Percentiles rank a stretch among this genome's conserved stretches.
phyloP scores from a whole-genome alignment of 2,797 vertebrate genomes.

The Tokudaia muenninki region DNA sequence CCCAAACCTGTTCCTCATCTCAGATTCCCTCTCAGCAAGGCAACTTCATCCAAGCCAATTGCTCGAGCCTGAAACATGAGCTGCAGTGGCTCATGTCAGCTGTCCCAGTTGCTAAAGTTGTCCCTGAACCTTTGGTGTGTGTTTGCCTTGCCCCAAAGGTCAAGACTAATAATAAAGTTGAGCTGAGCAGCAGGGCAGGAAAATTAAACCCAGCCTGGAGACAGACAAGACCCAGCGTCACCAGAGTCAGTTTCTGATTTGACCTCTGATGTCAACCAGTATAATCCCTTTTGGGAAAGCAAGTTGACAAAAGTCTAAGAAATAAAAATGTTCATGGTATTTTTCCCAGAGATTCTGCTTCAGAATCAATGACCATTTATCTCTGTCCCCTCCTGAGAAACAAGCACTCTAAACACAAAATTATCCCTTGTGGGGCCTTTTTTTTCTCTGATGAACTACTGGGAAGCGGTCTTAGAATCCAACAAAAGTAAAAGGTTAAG shows the following conservation, averaged over 20 bases:
- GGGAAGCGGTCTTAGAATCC: conserved; percentile 26
- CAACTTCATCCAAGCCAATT: conserved; percentile 69
- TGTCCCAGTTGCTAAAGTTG: conserved; percentile 77
- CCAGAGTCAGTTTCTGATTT: conserved; percentile 64
- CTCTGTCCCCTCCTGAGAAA: not conserved
- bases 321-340: not conserved
- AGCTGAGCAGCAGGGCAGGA: conserved; percentile 38
- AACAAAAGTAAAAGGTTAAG: conserved; percentile 60
- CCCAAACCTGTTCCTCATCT: conserved; percentile 74
- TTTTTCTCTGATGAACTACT: conserved; percentile 27
- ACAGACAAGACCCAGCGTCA: conserved; percentile 58
- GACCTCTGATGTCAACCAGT: conserved; percentile 23
- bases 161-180: conserved; percentile 80
- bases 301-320: conserved; percentile 32
- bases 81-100: conserved; percentile 65
- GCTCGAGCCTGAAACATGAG: conserved; percentile 75
- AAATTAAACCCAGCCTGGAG: conserved; percentile 67
- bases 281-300: conserved; percentile 54
- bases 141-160: conserved; percentile 75
- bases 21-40: conserved; percentile 64
- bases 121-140: conserved; percentile 67
- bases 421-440: conserved; percentile 16
- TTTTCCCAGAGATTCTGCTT: conserved; percentile 61
- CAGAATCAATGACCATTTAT: conserved; percentile 39
- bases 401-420: conserved; percentile 60